Percentiles rank a stretch among this genome's conserved stretches.
phyloP scores from a whole-genome alignment of 2,113 vertebrate genomes.

The Alouatta palliata region DNA sequence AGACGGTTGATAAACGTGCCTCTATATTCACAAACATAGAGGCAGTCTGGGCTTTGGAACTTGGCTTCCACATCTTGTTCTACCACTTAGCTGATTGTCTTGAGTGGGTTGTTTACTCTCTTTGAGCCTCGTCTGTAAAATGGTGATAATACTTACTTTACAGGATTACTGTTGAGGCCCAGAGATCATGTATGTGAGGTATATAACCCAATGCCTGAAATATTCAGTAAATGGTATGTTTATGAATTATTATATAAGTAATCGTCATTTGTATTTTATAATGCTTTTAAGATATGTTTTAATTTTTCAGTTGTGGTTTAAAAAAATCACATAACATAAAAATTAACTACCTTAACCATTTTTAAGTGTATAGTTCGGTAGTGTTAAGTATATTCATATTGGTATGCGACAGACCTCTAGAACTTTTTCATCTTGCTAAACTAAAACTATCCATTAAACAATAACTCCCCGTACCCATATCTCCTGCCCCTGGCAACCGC shows the following conservation, averaged over 20 bases:
- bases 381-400: not conserved
- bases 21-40: not conserved
- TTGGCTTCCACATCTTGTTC: not conserved
- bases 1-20: not conserved
- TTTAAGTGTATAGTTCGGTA: not conserved
- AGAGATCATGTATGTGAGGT: not conserved
- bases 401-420: not conserved
- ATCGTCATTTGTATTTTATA: slow-evolving; percentile 44
- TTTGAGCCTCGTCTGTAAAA: not conserved
- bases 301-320: not conserved
- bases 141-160: not conserved
- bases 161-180: not conserved
- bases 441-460: not conserved
- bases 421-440: not conserved
- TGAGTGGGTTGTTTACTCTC: not conserved
- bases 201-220: not conserved
- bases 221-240: not conserved
- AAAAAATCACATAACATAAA: not conserved
- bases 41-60: not conserved
- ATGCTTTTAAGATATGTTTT: not conserved
- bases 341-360: not conserved
- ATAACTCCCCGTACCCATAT: not conserved
- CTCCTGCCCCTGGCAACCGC: not conserved
- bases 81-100: not conserved
- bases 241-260: not conserved